phyloP scores from a whole-genome alignment of 2,888 invertebrate species.

The Scaptomyza polygonia region DNA sequence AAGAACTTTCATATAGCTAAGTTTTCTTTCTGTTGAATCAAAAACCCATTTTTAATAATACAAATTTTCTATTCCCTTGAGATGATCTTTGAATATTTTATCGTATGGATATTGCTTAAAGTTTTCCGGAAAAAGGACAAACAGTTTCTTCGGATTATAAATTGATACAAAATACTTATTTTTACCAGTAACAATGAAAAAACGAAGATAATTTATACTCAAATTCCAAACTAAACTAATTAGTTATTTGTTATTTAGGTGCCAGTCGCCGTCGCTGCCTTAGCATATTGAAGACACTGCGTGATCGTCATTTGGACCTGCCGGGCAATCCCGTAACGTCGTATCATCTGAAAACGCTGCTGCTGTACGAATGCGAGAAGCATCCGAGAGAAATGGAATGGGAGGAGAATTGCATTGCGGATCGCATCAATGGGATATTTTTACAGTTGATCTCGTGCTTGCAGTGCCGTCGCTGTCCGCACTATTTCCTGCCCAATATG shows the following conservation, averaged over 20 bases:
- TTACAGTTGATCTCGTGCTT: constrained; percentile 97
- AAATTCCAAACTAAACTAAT: too few relatives aligned
- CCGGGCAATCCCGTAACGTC: constrained; percentile 95
- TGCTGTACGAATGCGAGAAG: constrained; percentile 98
- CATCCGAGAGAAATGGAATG: constrained; percentile 97
- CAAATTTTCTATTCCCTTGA: too few relatives aligned
- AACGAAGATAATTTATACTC: too few relatives aligned
- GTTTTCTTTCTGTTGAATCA: too few relatives aligned
- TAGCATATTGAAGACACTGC: constrained; percentile 94
- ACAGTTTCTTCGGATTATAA: too few relatives aligned
- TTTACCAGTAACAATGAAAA: too few relatives aligned
- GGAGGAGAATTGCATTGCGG: constrained; percentile 96
- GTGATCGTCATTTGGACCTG: constrained; percentile 95
- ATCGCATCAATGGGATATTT: constrained; percentile 96
- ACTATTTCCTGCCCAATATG: constrained; percentile 97
- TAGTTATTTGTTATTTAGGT: constrained; percentile 50
- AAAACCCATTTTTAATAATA: too few relatives aligned
- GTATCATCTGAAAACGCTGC: constrained; percentile 95
- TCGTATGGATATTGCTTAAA: too few relatives aligned
- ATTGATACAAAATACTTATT: too few relatives aligned
- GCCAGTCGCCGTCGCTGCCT: constrained; percentile 94
- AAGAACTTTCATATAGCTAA: too few relatives aligned
- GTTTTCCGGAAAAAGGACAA: too few relatives aligned
- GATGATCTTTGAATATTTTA: too few relatives aligned
- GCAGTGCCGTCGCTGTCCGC: constrained; percentile 97